Evolutionary conservation across 2,888 invertebrate species (phyloP).

Genomic region (Sphaeridia pumilis): DNA sequence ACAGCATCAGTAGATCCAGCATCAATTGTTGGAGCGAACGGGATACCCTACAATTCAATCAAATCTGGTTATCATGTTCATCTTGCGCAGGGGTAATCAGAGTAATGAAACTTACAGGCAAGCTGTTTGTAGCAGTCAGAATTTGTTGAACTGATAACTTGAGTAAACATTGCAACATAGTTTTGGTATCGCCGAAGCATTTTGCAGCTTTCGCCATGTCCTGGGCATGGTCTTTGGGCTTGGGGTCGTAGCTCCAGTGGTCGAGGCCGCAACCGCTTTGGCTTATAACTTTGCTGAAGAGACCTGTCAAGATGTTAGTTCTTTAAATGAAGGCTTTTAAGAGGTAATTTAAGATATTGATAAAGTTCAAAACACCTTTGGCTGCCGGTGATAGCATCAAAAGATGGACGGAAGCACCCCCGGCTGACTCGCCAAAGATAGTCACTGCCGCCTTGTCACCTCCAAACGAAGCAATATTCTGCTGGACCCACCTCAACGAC

Average conservation of each 20-base stretch:
- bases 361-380: not conserved
- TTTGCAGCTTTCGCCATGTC: not conserved
- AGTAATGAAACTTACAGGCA: not conserved
- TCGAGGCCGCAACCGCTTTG: slow-evolving; percentile 3
- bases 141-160: not conserved
- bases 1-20: not conserved
- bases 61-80: not conserved
- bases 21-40: not conserved
- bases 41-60: not conserved
- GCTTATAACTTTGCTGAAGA: slow-evolving; percentile 2
- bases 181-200: not conserved
- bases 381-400: slow-evolving; percentile 7
- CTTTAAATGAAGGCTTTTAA: too few species aligned
- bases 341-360: not conserved
- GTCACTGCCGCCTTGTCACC: slow-evolving; percentile 3
- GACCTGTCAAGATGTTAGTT: too few species aligned
- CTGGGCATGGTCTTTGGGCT: not conserved
- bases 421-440: slow-evolving; percentile 11
- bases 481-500: slow-evolving; percentile 8
- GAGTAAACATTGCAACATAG: not conserved
- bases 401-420: slow-evolving; percentile 5
- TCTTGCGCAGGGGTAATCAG: not conserved
- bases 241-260: not conserved
- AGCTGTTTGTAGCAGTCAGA: not conserved
- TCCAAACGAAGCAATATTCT: slow-evolving; percentile 5